Evolutionary conservation across 2,797 vertebrate genomes (phyloP).

Genomic region (Xenopus petersii): DNA sequence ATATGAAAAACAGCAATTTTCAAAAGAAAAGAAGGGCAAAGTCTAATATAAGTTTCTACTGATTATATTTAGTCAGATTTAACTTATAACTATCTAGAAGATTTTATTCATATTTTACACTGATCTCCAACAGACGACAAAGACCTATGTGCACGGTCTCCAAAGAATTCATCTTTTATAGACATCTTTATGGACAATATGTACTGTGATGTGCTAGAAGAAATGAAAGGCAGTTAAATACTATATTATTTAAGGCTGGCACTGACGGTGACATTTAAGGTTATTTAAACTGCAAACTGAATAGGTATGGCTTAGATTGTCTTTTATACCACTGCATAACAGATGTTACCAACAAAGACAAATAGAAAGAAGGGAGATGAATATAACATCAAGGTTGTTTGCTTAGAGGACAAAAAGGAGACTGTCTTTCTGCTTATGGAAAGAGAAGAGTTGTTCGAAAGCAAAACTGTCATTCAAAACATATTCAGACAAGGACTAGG

Average conservation of each 20-base stretch:
- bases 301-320: not conserved
- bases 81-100: not conserved
- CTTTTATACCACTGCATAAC: not conserved
- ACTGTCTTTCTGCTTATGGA: not conserved
- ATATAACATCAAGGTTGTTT: not conserved
- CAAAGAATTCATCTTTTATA: not conserved
- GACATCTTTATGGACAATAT: not conserved
- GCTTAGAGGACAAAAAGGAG: not conserved
- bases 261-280: not conserved
- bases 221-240: constrained; percentile 11
- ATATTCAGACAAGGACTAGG: too few species aligned
- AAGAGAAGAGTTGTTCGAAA: not conserved
- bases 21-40: too few species aligned
- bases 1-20: too few species aligned
- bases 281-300: constrained; percentile 4
- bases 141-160: not conserved
- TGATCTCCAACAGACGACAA: not conserved
- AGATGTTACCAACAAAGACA: not conserved
- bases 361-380: not conserved
- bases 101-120: not conserved
- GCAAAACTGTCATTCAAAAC: not conserved
- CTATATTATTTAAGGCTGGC: constrained; percentile 4
- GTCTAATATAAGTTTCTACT: too few species aligned
- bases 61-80: not conserved
- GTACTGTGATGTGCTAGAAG: not conserved